Base-by-base conservation (phyloP, 2,888 invertebrate species). In the Camptogramma bilineatum region DNA sequence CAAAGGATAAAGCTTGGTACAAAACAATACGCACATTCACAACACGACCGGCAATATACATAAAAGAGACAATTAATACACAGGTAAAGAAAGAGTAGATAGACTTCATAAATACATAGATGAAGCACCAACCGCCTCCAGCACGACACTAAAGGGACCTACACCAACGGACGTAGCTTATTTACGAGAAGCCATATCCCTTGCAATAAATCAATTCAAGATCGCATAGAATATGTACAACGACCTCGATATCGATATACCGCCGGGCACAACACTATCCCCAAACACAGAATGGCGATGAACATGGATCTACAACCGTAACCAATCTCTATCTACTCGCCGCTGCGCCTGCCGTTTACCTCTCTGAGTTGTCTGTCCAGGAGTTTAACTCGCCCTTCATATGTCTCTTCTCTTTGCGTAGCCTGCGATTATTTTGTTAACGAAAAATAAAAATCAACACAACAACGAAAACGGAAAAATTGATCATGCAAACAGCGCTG, bases 371-470 rank as follows among this genome's bases (percentile, higher is more conserved):
- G 96, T 91, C 96, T 95, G 93, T 96, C 96, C 94, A 98, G 95
- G 85, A 96, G 94, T 95, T 98, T 97, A 86, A 98, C 97, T 94
- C 97, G 97, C 89, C 95, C 95, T 90, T 97, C 97, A 94, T 96
- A 98, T 79, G 97, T 96, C 94, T 98, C 98, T 94, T 99, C 98
- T 93, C 98, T 97, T 94, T 98, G 96, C 86, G 98, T 97, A 83
- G 98, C 98, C 98, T 98, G 94, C 86, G 88, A 88, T 88, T 87
- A 90, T 90, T 84, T 85, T 84, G 83, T 92, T 91, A 90, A 90
- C 87, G 84, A 87, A 86, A 83, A 83, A 87, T 82, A 90, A 83
- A 88, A 70, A 72, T 70, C 69, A 72, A 72, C 69, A 71, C 72
- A 72, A 88, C 84, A 87, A 69, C 81, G 83, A 85, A 86, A 87